phyloP scores from a whole-genome alignment of 2,888 invertebrate genomes.

The Lydus trimaculatus region DNA sequence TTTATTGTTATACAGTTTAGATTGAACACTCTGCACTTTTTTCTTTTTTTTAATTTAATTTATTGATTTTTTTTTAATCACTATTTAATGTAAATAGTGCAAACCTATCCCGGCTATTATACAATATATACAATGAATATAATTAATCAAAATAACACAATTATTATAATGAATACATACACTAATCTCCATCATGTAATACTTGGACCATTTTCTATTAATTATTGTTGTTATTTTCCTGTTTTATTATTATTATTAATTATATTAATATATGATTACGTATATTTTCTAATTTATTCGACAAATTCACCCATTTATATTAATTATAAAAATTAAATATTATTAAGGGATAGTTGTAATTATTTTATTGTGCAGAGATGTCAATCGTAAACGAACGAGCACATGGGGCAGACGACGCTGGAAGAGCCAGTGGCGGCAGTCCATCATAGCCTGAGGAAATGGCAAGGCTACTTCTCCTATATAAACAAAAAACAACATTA shows the following conservation, averaged over 20 bases:
- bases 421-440: constrained; percentile 49
- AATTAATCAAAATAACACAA: constrained; percentile 45
- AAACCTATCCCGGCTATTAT: constrained; percentile 49
- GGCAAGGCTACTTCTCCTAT: constrained; percentile 49
- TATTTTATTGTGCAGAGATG: constrained; percentile 48
- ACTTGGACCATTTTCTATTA: constrained; percentile 27
- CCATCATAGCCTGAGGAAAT: constrained; percentile 51
- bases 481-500: neutral
- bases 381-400: constrained; percentile 47
- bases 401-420: constrained; percentile 47
- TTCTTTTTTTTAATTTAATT: too few relatives aligned
- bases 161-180: constrained; percentile 40
- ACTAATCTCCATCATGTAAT: constrained; percentile 43
- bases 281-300: constrained; percentile 18
- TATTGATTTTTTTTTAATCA: constrained; percentile 43
- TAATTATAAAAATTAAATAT: constrained; percentile 6
- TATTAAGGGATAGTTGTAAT: constrained; percentile 11
- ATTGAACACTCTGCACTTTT: constrained; percentile 50
- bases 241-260: constrained; percentile 5
- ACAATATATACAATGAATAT: constrained; percentile 58
- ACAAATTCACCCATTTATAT: constrained; percentile 14
- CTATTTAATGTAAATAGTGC: constrained; percentile 58
- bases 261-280: constrained; percentile 13
- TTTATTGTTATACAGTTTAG: constrained; percentile 17
- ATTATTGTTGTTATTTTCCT: neutral